phyloP scores from a whole-genome alignment of 2,113 vertebrate genomes.

The Passerina amoena region DNA sequence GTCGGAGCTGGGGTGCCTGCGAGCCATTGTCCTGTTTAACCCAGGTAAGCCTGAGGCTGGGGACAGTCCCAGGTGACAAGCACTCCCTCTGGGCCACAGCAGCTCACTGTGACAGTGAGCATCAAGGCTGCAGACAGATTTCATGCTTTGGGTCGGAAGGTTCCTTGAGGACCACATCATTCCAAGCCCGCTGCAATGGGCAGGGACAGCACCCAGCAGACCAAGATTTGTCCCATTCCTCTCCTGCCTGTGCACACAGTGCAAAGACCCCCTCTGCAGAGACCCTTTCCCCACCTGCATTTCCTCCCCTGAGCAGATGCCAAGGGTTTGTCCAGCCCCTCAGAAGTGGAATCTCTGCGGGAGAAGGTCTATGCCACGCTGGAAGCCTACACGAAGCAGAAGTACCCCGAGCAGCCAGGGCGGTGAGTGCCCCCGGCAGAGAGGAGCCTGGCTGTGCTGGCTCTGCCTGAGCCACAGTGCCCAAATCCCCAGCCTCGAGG shows the following conservation, averaged over 20 bases:
- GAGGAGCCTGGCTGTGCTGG: background rate
- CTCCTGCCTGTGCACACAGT: rapidly evolving
- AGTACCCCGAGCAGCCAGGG: conserved; percentile 93
- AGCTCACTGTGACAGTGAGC: background rate
- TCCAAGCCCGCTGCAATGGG: background rate
- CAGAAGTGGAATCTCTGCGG: conserved; percentile 87
- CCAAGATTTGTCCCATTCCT: background rate
- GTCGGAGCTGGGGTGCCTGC: conserved; percentile 91
- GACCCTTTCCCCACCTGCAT: background rate
- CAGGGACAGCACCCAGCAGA: background rate
- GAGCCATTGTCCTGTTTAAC: conserved; percentile 95
- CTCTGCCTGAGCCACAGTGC: background rate
- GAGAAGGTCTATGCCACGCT: conserved; percentile 95
- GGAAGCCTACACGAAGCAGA: conserved; percentile 96
- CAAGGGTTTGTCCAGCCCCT: conserved; percentile 91
- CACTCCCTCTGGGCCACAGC: background rate
- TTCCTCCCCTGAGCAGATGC: conserved; percentile 80
- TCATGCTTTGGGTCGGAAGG: background rate
- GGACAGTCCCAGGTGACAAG: background rate
- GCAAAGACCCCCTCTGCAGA: background rate
- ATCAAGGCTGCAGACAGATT: background rate
- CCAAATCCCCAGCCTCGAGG: background rate
- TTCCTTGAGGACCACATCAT: background rate
- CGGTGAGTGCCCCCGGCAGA: conserved; percentile 74
- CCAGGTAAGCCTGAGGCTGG: conserved; percentile 76